phyloP scores from a whole-genome alignment of 2,797 vertebrate species.

The Masticophis lateralis region DNA sequence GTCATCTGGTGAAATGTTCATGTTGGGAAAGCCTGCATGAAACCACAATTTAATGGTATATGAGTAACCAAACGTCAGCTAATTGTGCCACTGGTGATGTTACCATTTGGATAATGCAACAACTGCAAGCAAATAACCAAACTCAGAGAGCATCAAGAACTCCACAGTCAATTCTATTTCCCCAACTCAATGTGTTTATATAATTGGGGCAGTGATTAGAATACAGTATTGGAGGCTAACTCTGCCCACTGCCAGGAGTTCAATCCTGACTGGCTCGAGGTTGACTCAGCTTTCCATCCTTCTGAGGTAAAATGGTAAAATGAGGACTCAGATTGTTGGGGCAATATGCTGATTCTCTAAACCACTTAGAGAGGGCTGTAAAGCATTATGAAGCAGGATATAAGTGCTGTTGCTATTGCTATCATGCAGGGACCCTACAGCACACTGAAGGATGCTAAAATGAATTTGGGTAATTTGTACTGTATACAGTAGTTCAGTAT shows the following conservation, averaged over 20 bases:
- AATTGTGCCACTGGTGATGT: not conserved
- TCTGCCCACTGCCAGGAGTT: not conserved
- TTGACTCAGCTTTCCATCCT: not conserved
- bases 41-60: not conserved
- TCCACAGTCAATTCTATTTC: not conserved
- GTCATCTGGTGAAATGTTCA: not conserved
- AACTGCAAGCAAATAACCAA: not conserved
- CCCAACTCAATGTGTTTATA: not conserved
- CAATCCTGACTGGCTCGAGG: not conserved
- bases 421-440: not conserved
- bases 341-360: not conserved
- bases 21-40: not conserved
- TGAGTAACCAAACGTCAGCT: not conserved
- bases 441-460: not conserved
- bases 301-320: too few relatives aligned
- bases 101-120: not conserved
- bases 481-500: not conserved
- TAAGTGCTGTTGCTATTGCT: not conserved
- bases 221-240: too few relatives aligned
- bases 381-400: not conserved
- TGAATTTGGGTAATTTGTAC: not conserved
- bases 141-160: not conserved
- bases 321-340: not conserved
- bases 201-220: too few relatives aligned
- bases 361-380: not conserved